Base-by-base conservation (phyloP, 2,113 vertebrate genomes). In the Embiotoca jacksoni region DNA sequence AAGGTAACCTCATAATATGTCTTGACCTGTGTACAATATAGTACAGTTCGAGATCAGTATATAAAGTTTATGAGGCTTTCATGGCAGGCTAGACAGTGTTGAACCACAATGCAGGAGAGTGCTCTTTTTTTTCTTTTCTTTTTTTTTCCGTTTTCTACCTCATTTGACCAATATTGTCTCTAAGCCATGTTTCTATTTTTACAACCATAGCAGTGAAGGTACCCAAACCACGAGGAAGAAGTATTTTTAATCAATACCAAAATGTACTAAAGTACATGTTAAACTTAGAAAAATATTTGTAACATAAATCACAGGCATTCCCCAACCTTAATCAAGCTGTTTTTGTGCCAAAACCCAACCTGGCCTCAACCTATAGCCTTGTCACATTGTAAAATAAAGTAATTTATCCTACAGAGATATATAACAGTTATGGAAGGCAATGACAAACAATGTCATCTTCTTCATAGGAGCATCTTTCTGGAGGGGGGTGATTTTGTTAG, bases 11-110 rank as follows among this genome's bases (percentile, higher is more conserved):
- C 32, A 71, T 66, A n/a, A 35, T 65, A 57, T 44, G 52, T 57
- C 3, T 16, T 69, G 60, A 75, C 56, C 62, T 63, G 66, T 39
- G 35, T 66, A 62, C 59, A 33, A 65, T 72, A 68, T 46, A 54
- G 32, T 70, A 46, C 69, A 74, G 36, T 54, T 69, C 72, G 15
- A 30, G 39, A 37, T 72, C 68, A 44, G 47, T 50, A 7, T 75
- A 49, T 39, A 68, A 74, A 44, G 32, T 78, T 69, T 75, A 66
- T 81, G 36, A 81, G 50, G 41, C 39, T 35, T 67, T 80, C 39
- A 55, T 10, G n/a, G 10, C 53, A 54, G 13, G 83, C 15, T 6
- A 41, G 6, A 46, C 15, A 23, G 0, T 50, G 68, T 60, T 33
- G n/a, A 37, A 65, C 53, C 10, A 53, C 14, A 60, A 70, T 39